Evolutionary conservation across 2,797 vertebrate genomes (phyloP), one percentile per base, ranked within the genome.

Genomic region (Silurus aristotelis): DNA sequence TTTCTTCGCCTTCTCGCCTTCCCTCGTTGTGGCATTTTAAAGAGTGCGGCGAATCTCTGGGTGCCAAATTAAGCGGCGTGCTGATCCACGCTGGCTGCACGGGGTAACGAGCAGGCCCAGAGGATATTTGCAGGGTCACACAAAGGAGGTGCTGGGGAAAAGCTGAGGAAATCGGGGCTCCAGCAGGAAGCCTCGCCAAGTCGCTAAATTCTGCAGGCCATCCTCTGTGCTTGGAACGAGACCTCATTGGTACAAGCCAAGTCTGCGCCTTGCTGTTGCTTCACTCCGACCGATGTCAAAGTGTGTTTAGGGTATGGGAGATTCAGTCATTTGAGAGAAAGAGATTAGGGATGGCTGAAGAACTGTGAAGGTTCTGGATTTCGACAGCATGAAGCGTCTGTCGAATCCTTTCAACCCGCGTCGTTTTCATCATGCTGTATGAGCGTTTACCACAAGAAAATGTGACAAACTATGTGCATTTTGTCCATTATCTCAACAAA

Each of bases 51-150:
- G 63, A 90, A 91, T 93, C 91, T 91, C 92, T 90, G 89, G 88
- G 91, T 92, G 93, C 91, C 92, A 94, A 95, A 95, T 95, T 93
- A 94, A 93, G 92, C 91, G 84, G 91, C 91, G 93, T 93, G 92
- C 89, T 92, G 89, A 92, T 92, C 90, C 92, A 91, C 91, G 89
- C 92, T 92, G 92, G 91, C 90, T 92, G 90, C 87, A 83, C 87
- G 85, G 90, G 91, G 93, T 95, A 94, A 95, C 95, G 94, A 94
- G 94, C 93, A 93, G 91, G 93, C 93, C 95, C 93, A 93, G 94
- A 94, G 95, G 95, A 94, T 95, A 94, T 95, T 95, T 96, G 92
- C 92, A 92, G 93, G 95, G 93, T 95, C 93, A 93, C 93, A 94
- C 93, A 91, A 93, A 94, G 93, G 92, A 95, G 91, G 91, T 94